phyloP scores from a whole-genome alignment of 2,888 invertebrate genomes.

The Drosophila formosana region DNA sequence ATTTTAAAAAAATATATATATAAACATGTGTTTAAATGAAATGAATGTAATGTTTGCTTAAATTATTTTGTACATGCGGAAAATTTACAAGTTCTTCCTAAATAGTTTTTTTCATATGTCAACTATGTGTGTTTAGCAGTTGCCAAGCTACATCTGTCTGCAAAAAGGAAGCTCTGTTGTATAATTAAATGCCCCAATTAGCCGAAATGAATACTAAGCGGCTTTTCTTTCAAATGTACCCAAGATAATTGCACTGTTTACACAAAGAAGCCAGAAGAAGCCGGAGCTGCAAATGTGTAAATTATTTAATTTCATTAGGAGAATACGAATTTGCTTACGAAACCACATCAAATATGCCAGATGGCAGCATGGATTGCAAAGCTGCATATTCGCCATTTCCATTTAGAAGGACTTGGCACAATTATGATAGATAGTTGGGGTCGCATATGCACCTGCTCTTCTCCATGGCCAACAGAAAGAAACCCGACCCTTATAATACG shows the following conservation, averaged over 20 bases:
- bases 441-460: conserved; percentile 6
- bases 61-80: too few species aligned
- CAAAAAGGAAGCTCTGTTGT: not conserved
- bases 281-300: not conserved
- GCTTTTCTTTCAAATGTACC: conserved; percentile 2
- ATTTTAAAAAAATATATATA: too few species aligned
- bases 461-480: conserved; percentile 1
- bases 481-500: conserved; percentile 1
- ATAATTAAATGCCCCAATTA: not conserved
- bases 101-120: not conserved
- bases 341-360: conserved; percentile 1
- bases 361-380: not conserved
- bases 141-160: not conserved
- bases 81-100: too few species aligned
- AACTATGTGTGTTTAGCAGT: not conserved
- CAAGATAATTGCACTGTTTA: not conserved
- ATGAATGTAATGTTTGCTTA: too few species aligned
- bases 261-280: not conserved
- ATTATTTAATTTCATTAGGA: conserved; percentile 12
- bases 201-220: not conserved
- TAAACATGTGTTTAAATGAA: too few species aligned
- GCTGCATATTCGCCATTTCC: not conserved
- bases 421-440: conserved; percentile 25
- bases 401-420: not conserved
- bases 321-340: not conserved